Conservation (phyloP, 1,140 invertebrate species). For the Bombus consobrinus region DNA sequence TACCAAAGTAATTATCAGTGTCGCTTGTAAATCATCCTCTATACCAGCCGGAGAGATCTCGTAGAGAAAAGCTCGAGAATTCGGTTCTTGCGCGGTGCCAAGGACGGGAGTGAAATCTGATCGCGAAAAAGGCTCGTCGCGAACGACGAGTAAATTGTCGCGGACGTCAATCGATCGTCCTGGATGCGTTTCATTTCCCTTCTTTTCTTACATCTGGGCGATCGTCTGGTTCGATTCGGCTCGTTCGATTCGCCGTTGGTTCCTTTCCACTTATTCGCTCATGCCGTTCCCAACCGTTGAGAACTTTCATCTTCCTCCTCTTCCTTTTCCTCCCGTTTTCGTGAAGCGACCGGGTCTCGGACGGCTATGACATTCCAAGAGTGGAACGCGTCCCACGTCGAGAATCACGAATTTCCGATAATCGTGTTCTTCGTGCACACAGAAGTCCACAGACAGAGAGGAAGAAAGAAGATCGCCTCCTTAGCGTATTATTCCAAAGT, state of each 20-base stretch:
- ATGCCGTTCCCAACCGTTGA: neutral
- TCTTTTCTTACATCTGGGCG: neutral
- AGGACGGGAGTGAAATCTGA: neutral
- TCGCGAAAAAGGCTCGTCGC: neutral
- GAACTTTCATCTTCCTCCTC: neutral
- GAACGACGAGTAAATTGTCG: neutral
- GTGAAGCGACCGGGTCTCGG: neutral
- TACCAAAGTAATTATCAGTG: constrained; percentile 51
- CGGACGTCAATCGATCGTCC: neutral
- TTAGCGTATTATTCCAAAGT: constrained; percentile 52
- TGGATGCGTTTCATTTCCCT: neutral
- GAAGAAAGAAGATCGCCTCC: neutral
- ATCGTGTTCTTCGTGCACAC: neutral
- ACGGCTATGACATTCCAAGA: neutral
- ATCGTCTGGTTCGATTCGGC: neutral
- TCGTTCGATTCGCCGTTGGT: neutral
- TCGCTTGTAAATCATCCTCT: constrained; percentile 42
- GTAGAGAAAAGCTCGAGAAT: neutral
- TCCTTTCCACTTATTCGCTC: neutral
- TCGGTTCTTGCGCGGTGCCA: neutral
- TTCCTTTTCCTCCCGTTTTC: no score
- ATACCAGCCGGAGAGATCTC: no score
- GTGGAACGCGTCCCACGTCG: neutral
- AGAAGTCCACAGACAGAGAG: neutral
- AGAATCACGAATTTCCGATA: constrained; percentile 21